Evolutionary conservation across 2,113 vertebrate species (phyloP), one percentile per base, ranked within the genome.

Genomic region (Oplegnathus fasciatus): DNA sequence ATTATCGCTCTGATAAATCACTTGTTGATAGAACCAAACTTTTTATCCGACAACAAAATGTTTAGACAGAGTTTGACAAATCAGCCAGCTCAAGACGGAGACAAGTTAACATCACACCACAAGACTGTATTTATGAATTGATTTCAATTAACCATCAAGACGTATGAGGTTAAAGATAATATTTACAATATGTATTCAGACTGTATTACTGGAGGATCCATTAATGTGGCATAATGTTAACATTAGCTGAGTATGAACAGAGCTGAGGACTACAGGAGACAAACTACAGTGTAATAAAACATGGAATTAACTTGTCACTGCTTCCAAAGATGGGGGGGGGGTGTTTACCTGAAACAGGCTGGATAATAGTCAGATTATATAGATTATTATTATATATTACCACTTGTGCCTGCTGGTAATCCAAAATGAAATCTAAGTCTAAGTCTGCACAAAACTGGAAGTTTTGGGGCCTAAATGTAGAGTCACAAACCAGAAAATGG

Each of bases 41-140:
- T 79, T n/a, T 71, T 34, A 37, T 66, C 6, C 18, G 7, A 76
- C 62, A 66, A 61, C 65, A 71, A 58, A 20, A 58, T 68, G 55
- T 82, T 90, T 67, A 15, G n/a, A 85, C 61, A 48, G 54, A 75
- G 48, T 57, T 60, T 65, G 60, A 80, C 50, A 72, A 81, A 88
- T 57, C 20, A 37, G 0, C 20, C n/a, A 6, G 24, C 48, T 57
- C 14, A 1, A 66, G 20, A 42, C 17, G 5, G 26, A 58, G 28
- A 42, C 9, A 1, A 5, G 61, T 40, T 37, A 32, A 48, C 17
- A 1, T 30, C n/a, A 20, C 44, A 26, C 18, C 7, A 15, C 28
- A n/a, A 42, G 14, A 10, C 4, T 14, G 42, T 22, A 20, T 73
- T 61, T 70, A 71, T 68, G 52, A 79, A 54, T 32, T 11, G 22